Evolutionary conservation across 2,888 invertebrate species (phyloP), one percentile per base, ranked within the genome.

Genomic region (Papilio demoleus): DNA sequence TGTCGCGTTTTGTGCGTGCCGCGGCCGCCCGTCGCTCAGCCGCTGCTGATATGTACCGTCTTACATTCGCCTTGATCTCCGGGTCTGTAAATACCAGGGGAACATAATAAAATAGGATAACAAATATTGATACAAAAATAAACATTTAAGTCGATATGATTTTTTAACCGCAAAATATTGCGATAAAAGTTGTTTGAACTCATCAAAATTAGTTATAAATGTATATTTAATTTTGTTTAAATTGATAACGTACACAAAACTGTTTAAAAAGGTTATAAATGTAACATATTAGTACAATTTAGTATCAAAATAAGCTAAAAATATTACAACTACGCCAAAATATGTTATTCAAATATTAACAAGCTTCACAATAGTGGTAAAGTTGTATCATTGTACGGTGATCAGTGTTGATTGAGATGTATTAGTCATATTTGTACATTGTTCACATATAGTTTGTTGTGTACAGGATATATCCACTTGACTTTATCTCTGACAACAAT

Each of bases 1-100:
- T 91, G 79, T 92, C 90, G 80, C 87, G 88, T 79, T 90, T 91
- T 72, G 78, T 80, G 72, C 87, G 83, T 70, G 79, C 76, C 70
- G 79, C 82, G 78, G 81, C 85, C 79, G 81, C 86, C 77, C 90
- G 87, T 72, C 90, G 85, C 78, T 91, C 91, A 70, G 86, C 81
- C 70, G 93, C 93, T 75, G 95, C 94, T 65, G 95, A 94, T 76
- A 96, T 88, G 85, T 96, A 95, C 77, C 96, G 94, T 81, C 95
- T 93, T 78, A 96, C 95, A 79, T 95, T 95, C 73, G 96, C 96
- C 90, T 97, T 97, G 85, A 97, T 95, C 87, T 96, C 95, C 77
- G 97, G 97, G 94, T 98, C 98, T 97, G 90, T 65, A 92, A 87
- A 68, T 45, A 34, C 6, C 36, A 40, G n/a, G 9, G 14, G 1